phyloP scores from a whole-genome alignment of 1,140 invertebrate genomes.

The Mya arenaria region DNA sequence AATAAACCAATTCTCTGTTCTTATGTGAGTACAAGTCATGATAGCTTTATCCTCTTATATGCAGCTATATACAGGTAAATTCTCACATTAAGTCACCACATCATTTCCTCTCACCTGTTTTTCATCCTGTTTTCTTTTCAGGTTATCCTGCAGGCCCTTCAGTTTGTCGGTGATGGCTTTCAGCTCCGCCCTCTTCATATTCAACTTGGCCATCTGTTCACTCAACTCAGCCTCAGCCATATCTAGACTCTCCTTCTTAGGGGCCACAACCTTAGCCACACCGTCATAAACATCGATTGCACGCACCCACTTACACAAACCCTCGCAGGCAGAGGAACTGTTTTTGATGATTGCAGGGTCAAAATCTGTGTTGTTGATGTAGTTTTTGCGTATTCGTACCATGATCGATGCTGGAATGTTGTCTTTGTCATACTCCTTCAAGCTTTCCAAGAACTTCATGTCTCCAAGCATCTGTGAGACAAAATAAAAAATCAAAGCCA shows the following conservation, averaged over 20 bases:
- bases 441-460: slow-evolving; percentile 82
- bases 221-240: slow-evolving; percentile 74
- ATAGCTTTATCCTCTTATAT: neutral
- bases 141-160: slow-evolving; percentile 74
- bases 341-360: slow-evolving; percentile 80
- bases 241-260: slow-evolving; percentile 77
- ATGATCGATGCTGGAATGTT: slow-evolving; percentile 79
- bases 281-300: slow-evolving; percentile 80
- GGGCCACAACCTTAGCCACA: slow-evolving; percentile 80
- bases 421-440: slow-evolving; percentile 82
- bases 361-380: slow-evolving; percentile 80
- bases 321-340: slow-evolving; percentile 81
- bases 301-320: slow-evolving; percentile 80
- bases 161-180: slow-evolving; percentile 79
- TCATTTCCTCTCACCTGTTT: slow-evolving; percentile 69
- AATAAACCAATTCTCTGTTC: too few species aligned
- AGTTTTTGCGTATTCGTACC: slow-evolving; percentile 78
- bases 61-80: neutral
- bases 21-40: neutral
- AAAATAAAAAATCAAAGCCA: too few species aligned
- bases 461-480: slow-evolving; percentile 90
- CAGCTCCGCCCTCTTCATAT: slow-evolving; percentile 78
- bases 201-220: slow-evolving; percentile 77
- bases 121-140: slow-evolving; percentile 78
- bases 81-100: neutral